These are phyloP conservation scores for Entomobrya multifasciata DNA, from an alignment of 2,888 invertebrate genomes.

Conservation along the genomic window DNA sequence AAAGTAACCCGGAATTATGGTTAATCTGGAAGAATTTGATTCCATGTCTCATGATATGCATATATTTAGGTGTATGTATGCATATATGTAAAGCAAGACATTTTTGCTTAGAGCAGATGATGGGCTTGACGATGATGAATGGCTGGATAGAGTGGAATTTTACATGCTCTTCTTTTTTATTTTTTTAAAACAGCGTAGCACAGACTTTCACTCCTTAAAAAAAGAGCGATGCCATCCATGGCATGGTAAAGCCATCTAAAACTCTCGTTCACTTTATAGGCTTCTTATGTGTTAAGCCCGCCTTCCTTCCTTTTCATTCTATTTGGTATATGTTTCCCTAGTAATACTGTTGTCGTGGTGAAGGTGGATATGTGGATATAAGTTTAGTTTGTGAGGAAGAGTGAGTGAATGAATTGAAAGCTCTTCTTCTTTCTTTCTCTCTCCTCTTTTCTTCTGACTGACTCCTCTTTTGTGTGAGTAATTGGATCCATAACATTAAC, in stretches of 20 bases:
- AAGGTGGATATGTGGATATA: no score
- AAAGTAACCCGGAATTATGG: not conserved
- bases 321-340: no score
- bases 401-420: constrained; percentile 31
- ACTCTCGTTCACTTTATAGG: no score
- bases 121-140: constrained; percentile 61
- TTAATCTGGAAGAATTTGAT: not conserved
- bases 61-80: not conserved
- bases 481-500: constrained; percentile 52
- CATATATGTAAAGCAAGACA: no score
- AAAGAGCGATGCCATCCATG: no score
- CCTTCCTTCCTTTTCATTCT: not conserved
- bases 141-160: constrained; percentile 18
- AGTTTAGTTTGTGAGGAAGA: not conserved
- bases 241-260: no score
- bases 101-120: constrained; percentile 1
- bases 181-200: not conserved
- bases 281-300: no score
- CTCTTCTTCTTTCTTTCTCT: constrained; percentile 5
- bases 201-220: not conserved
- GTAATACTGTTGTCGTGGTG: no score
- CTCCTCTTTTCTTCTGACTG: constrained; percentile 6
- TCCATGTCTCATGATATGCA: not conserved
- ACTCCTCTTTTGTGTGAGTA: constrained; percentile 55
- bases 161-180: not conserved